Evolutionary conservation across 1,140 invertebrate genomes (phyloP).

Genomic region (Sitophilus oryzae): DNA sequence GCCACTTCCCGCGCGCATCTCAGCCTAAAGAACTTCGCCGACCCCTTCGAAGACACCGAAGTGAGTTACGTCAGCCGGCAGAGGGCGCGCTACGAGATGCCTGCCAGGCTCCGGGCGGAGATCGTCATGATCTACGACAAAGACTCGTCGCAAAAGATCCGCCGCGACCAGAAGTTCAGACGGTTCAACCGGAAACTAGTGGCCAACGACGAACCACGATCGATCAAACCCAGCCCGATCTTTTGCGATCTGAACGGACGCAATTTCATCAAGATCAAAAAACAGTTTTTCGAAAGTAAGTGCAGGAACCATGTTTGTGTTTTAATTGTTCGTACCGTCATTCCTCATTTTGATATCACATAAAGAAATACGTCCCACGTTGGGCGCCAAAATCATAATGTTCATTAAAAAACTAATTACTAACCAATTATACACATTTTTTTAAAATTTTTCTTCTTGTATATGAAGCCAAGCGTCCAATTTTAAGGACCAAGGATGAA

Average conservation of each 20-base stretch:
- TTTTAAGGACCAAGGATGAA: too few species aligned
- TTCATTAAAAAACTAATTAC: too few species aligned
- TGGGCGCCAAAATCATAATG: too few species aligned
- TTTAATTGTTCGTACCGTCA: too few species aligned
- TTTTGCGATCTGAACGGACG: background rate
- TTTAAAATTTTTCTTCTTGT: too few species aligned
- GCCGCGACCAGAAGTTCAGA: background rate
- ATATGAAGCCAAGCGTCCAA: too few species aligned
- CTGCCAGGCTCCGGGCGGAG: background rate
- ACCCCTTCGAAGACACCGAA: background rate
- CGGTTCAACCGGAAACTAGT: background rate
- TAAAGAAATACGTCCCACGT: background rate
- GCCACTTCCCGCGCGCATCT: too few species aligned
- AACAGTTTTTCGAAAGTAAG: conserved; percentile 5
- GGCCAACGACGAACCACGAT: background rate
- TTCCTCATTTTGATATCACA: too few species aligned
- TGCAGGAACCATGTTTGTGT: too few species aligned
- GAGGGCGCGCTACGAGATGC: background rate
- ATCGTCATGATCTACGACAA: conserved; percentile 11
- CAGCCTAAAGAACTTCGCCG: background rate
- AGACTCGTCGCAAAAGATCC: background rate
- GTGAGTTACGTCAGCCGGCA: background rate
- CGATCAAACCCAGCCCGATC: background rate
- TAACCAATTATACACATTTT: too few species aligned
- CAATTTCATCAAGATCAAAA: background rate